Evolutionary conservation across 2,888 invertebrate genomes (phyloP).

Genomic region (Melitaea athalia): DNA sequence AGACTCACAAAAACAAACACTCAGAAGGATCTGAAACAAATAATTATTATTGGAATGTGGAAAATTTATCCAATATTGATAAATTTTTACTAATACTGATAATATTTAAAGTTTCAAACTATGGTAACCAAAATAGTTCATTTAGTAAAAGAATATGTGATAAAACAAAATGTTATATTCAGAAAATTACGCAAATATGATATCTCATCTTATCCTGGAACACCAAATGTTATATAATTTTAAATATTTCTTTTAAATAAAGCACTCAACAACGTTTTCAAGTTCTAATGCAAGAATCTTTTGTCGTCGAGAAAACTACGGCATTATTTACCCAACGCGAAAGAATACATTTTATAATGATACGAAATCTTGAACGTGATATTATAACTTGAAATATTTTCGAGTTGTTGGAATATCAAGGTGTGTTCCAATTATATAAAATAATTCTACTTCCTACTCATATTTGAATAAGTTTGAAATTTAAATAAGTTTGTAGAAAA

Average conservation of each 20-base stretch:
- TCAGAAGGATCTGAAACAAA: no score
- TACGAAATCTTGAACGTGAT: constrained; percentile 9
- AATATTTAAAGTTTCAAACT: no score
- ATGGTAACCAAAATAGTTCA: background rate
- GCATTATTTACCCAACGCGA: constrained; percentile 8
- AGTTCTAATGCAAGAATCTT: constrained; percentile 17
- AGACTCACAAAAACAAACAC: no score
- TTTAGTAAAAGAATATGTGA: background rate
- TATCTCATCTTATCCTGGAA: background rate
- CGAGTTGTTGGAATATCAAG: background rate
- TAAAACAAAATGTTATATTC: background rate
- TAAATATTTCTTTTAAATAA: constrained; percentile 10
- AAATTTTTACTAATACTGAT: no score
- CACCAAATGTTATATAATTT: background rate
- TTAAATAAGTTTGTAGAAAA: no score
- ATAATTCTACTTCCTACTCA: background rate
- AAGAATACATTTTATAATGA: constrained; percentile 8
- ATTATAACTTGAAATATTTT: constrained; percentile 6
- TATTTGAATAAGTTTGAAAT: no score
- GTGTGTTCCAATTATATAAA: background rate
- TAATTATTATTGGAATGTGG: no score
- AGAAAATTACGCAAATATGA: background rate
- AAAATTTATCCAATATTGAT: no score
- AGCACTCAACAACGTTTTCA: constrained; percentile 12
- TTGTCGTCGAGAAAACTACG: constrained; percentile 18